Conservation (phyloP, 2,888 invertebrate genomes). For the Zootermopsis nevadensis region DNA sequence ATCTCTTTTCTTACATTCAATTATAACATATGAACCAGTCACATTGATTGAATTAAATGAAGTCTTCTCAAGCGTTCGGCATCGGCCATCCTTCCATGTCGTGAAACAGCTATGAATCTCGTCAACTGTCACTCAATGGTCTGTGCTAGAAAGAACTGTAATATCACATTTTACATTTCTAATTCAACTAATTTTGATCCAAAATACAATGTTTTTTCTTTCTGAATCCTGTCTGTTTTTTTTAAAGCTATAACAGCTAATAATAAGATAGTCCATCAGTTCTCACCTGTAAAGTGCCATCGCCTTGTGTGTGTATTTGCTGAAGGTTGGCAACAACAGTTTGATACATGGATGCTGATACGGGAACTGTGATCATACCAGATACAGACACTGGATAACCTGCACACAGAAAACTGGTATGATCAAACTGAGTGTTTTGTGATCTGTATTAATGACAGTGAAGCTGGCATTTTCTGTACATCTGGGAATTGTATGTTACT, state of each 20-base stretch:
- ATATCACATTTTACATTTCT: neutral
- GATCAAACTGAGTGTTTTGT: neutral
- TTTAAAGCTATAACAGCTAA: neutral
- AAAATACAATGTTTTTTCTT: no score
- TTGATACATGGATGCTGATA: slow-evolving; percentile 95
- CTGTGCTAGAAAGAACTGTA: neutral
- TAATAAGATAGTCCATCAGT: no score
- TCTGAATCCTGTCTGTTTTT: neutral
- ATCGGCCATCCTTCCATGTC: no score
- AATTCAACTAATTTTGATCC: no score
- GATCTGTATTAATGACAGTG: no score
- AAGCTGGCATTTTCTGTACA: no score
- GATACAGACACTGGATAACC: slow-evolving; percentile 87
- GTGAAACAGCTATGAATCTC: no score
- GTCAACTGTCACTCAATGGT: neutral
- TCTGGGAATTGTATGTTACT: no score
- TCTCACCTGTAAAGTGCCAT: slow-evolving; percentile 78
- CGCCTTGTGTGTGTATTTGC: slow-evolving; percentile 76
- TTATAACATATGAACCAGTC: no score
- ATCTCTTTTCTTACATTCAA: no score
- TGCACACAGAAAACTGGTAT: slow-evolving; percentile 60
- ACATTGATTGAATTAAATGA: no score
- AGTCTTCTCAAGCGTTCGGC: no score
- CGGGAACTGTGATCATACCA: slow-evolving; percentile 95
- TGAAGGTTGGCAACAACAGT: slow-evolving; percentile 93